A percentile compares a stretch with the other conserved stretches of the same genome.
Conservation (phyloP, 2,888 invertebrate species). For the Pediacus dermestoides region DNA sequence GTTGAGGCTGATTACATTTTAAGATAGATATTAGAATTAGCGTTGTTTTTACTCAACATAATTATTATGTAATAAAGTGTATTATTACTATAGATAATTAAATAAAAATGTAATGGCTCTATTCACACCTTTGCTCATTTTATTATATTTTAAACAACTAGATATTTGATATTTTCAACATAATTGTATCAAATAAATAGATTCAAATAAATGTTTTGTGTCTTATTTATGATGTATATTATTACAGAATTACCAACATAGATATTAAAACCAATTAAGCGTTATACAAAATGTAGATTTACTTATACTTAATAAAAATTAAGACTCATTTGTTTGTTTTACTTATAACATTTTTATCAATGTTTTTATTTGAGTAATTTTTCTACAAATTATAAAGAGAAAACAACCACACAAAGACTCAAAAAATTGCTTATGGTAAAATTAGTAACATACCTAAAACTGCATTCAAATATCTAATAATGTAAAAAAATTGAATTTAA, state of each 20-base stretch:
- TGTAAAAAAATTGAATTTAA: too few relatives aligned
- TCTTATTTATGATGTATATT: constrained; percentile 13
- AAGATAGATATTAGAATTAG: constrained; percentile 27
- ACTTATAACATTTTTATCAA: too few relatives aligned
- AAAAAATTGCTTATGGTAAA: too few relatives aligned
- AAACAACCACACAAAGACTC: too few relatives aligned
- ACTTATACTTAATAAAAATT: too few relatives aligned
- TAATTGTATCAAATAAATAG: constrained; percentile 22
- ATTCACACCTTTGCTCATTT: constrained; percentile 32
- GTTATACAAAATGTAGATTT: not conserved
- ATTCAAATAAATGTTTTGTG: constrained; percentile 13
- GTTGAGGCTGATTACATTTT: constrained; percentile 39
- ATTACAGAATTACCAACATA: constrained; percentile 16
- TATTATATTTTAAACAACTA: constrained; percentile 9
- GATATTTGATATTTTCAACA: constrained; percentile 7
- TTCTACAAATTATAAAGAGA: too few relatives aligned
- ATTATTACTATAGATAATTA: constrained; percentile 16
- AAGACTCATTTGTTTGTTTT: too few relatives aligned
- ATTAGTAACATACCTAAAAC: too few relatives aligned
- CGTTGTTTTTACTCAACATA: constrained; percentile 32
- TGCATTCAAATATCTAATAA: too few relatives aligned
- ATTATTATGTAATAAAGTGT: constrained; percentile 19
- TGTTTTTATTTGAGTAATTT: too few relatives aligned
- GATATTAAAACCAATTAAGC: constrained; percentile 7
- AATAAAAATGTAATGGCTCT: constrained; percentile 27